A percentile compares a stretch with the other conserved stretches of the same genome.
Conservation (phyloP, 2,888 invertebrate species). For the Cosmorhoe ocellata region DNA sequence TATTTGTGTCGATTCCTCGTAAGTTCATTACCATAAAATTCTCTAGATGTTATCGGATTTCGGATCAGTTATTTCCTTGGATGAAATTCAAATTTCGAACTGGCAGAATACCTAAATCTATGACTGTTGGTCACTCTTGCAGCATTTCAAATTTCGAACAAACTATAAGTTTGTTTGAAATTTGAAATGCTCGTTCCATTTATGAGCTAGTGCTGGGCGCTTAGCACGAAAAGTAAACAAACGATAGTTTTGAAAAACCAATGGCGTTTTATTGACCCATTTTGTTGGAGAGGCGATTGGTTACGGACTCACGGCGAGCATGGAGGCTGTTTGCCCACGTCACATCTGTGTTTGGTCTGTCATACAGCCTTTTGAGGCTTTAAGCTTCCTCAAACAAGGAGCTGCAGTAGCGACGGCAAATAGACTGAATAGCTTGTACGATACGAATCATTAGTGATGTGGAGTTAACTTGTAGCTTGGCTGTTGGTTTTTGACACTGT, state of each 20-base stretch:
- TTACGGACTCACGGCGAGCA: constrained; percentile 47
- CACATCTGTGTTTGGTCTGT: constrained; percentile 78
- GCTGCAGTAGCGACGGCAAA: constrained; percentile 62
- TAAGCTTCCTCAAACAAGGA: constrained; percentile 68
- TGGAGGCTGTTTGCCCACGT: constrained; percentile 64
- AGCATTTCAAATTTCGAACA: too few relatives aligned
- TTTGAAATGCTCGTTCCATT: constrained; percentile 30
- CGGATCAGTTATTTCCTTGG: constrained; percentile 19
- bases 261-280: constrained; percentile 60
- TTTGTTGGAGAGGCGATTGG: constrained; percentile 58
- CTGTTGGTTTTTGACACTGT: constrained; percentile 22
- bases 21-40: constrained; percentile 28
- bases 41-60: constrained; percentile 24
- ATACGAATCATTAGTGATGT: constrained; percentile 55
- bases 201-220: constrained; percentile 47
- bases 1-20: constrained; percentile 31
- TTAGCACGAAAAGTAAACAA: constrained; percentile 46
- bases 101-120: constrained; percentile 20
- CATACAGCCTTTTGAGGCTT: constrained; percentile 70
- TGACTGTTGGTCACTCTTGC: not conserved
- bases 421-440: constrained; percentile 48
- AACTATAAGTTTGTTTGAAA: constrained; percentile 21
- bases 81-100: constrained; percentile 23
- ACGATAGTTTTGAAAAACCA: constrained; percentile 56
- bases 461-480: constrained; percentile 19